Evolutionary conservation across 2,113 vertebrate genomes (phyloP).

Genomic region (Noturus placidus): DNA sequence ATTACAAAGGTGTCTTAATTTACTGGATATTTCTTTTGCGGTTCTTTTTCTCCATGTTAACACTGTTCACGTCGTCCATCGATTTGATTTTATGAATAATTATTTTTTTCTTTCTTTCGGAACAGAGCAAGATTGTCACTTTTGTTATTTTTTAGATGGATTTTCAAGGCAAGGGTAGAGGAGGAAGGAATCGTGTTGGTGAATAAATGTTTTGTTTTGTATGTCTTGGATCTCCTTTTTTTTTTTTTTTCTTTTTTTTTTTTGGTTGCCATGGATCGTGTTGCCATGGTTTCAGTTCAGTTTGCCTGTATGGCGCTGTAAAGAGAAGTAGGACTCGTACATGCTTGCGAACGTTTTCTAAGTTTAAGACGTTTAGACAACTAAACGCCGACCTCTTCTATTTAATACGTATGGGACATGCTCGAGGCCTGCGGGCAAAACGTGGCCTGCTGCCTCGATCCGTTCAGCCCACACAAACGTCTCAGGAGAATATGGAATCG

Average conservation of each 20-base stretch:
- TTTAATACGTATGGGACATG: not conserved
- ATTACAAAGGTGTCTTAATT: not conserved
- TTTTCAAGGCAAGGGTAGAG: not conserved
- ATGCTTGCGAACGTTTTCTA: not conserved
- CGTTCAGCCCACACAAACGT: not conserved
- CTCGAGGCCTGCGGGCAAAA: not conserved
- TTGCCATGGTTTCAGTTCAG: slow-evolving; percentile 29
- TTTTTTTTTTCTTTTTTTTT: not conserved
- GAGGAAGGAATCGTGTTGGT: slow-evolving; percentile 14
- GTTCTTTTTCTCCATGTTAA: not conserved
- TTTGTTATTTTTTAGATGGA: slow-evolving; percentile 1
- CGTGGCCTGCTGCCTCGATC: not conserved
- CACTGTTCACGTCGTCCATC: not conserved
- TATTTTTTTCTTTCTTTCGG: not conserved
- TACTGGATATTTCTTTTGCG: not conserved
- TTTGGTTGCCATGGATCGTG: not conserved
- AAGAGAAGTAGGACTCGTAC: not conserved
- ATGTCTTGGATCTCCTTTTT: not conserved
- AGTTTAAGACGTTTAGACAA: not conserved
- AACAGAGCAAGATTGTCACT: slow-evolving; percentile 16
- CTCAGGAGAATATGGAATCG: not conserved
- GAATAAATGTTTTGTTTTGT: slow-evolving; percentile 51
- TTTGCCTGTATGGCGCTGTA: not conserved
- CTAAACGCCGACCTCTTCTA: not conserved
- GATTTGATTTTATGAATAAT: slow-evolving; percentile 10